These are phyloP conservation scores for Cephus runcator DNA, from an alignment of 2,888 invertebrate genomes.

Conservation along the genomic window DNA sequence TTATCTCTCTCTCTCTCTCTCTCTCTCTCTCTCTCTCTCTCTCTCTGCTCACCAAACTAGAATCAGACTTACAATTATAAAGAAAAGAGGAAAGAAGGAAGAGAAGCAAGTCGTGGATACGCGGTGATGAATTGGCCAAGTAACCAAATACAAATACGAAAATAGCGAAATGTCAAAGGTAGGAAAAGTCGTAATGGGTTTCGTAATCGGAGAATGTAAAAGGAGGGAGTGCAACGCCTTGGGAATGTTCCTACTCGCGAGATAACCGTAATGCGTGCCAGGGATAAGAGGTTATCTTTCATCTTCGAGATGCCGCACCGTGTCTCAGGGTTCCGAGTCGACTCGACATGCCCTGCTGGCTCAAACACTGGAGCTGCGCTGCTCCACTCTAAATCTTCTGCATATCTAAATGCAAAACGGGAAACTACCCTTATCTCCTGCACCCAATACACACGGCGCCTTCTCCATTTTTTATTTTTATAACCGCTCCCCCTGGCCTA, in stretches of 20 bases:
- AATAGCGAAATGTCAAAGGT: neutral
- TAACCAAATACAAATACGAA: neutral
- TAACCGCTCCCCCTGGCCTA: too few species aligned
- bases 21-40: too few species aligned
- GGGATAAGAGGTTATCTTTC: conserved; percentile 43
- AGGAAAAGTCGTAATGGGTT: neutral
- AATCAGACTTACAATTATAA: neutral
- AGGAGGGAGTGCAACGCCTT: conserved; percentile 8
- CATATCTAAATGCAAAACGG: conserved; percentile 38
- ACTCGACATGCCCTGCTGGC: too few species aligned
- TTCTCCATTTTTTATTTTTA: too few species aligned
- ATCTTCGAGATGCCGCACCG: conserved; percentile 29
- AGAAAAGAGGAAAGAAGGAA: conserved; percentile 4
- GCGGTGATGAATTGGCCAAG: conserved; percentile 11
- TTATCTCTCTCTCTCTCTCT: too few species aligned
- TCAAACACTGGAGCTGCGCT: neutral
- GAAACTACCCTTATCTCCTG: conserved; percentile 38
- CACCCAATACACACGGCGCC: neutral
- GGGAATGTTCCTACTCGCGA: conserved; percentile 29
- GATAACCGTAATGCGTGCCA: conserved; percentile 48
- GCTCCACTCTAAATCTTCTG: neutral
- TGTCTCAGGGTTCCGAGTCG: conserved; percentile 2
- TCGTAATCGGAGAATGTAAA: conserved; percentile 21
- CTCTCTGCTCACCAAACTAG: neutral
- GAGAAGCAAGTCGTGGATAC: conserved; percentile 2